Evolutionary conservation across 2,888 invertebrate genomes (phyloP).

Genomic region (Folsomia manolachei): DNA sequence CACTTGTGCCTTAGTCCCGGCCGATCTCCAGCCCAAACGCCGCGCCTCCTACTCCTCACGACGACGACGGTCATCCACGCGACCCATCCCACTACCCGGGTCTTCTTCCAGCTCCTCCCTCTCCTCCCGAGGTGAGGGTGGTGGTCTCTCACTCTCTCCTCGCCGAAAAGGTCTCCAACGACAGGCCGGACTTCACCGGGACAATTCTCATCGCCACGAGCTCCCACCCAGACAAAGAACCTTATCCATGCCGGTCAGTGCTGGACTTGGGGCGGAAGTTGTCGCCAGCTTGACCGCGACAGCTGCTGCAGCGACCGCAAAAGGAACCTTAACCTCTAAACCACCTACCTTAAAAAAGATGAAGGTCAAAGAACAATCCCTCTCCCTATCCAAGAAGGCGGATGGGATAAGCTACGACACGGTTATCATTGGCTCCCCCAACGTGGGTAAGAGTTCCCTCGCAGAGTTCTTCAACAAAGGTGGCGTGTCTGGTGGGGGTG

Average conservation of each 20-base stretch:
- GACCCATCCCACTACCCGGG: neutral
- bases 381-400: conserved; percentile 16
- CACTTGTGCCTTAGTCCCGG: neutral
- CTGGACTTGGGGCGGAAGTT: conserved; percentile 17
- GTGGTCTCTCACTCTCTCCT: too few relatives aligned
- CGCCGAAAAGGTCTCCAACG: neutral
- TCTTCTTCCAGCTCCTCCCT: conserved; percentile 14
- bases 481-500: neutral
- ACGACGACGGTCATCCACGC: conserved; percentile 22
- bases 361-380: conserved; percentile 19
- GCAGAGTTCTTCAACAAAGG: conserved; percentile 34
- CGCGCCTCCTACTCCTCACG: neutral
- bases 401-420: conserved; percentile 20
- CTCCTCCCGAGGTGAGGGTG: neutral
- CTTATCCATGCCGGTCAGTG: conserved; percentile 30
- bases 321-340: neutral
- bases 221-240: conserved; percentile 26
- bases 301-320: neutral
- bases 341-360: neutral
- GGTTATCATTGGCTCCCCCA: conserved; percentile 34
- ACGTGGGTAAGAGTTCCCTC: conserved; percentile 33
- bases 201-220: neutral
- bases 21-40: too few relatives aligned
- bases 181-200: too few relatives aligned
- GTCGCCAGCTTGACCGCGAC: conserved; percentile 20